These are phyloP conservation scores for Ophonus ardosiacus DNA, from an alignment of 2,888 invertebrate genomes.

Conservation along the genomic window DNA sequence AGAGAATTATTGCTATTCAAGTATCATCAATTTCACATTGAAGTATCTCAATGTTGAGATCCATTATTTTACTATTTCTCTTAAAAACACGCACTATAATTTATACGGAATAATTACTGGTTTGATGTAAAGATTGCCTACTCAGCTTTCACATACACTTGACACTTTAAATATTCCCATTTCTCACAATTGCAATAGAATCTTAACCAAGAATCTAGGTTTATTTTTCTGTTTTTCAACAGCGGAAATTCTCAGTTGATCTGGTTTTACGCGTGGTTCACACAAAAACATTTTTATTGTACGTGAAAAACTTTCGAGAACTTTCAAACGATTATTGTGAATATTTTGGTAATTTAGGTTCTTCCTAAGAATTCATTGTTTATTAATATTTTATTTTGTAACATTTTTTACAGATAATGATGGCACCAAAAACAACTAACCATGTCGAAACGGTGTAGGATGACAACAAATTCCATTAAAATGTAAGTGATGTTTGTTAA, in stretches of 20 bases:
- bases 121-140: background rate
- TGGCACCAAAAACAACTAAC: too few relatives aligned
- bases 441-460: too few relatives aligned
- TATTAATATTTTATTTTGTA: background rate
- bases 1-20: slow-evolving; percentile 9
- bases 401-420: too few relatives aligned
- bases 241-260: background rate
- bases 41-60: slow-evolving; percentile 13
- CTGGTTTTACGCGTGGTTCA: background rate
- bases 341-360: background rate
- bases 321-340: background rate
- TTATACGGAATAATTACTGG: slow-evolving; percentile 17
- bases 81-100: slow-evolving; percentile 4
- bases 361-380: background rate
- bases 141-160: slow-evolving; percentile 9
- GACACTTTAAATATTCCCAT: background rate
- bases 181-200: background rate
- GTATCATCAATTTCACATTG: slow-evolving; percentile 18
- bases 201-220: background rate
- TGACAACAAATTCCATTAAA: too few relatives aligned
- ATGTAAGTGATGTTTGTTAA: too few relatives aligned
- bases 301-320: background rate
- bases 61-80: slow-evolving; percentile 19
- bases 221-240: background rate
- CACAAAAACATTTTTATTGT: background rate